Percentiles rank a stretch among this genome's conserved stretches.
Conservation (phyloP, 2,888 invertebrate genomes). For the Latrodectus elegans region DNA sequence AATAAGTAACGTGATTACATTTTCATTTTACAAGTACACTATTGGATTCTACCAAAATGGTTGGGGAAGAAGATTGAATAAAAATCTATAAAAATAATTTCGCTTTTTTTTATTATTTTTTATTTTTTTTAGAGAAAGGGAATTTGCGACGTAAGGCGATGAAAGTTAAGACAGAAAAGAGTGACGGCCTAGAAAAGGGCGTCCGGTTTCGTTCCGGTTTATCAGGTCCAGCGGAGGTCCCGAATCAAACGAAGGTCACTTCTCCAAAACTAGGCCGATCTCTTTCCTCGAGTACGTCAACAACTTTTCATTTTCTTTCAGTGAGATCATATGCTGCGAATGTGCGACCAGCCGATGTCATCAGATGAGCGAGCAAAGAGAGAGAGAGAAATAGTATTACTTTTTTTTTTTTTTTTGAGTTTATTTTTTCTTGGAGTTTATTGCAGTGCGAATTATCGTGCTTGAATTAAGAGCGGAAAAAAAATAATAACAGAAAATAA, state of each 20-base stretch:
- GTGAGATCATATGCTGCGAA: conserved; percentile 23
- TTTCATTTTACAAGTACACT: too few species aligned
- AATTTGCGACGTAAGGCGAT: background rate
- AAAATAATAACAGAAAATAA: background rate
- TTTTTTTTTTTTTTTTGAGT: background rate
- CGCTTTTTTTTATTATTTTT: background rate
- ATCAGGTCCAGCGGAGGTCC: conserved; percentile 51
- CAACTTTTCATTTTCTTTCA: conserved; percentile 26
- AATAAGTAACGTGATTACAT: too few species aligned
- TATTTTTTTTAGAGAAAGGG: background rate
- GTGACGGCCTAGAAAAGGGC: conserved; percentile 63
- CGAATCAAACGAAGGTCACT: conserved; percentile 24
- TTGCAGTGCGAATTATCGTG: conserved; percentile 14
- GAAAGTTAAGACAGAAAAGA: conserved; percentile 9
- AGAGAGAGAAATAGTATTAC: background rate
- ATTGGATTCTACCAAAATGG: too few species aligned
- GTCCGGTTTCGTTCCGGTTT: conserved; percentile 66
- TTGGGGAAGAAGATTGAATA: too few species aligned
- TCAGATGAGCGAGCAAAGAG: conserved; percentile 4
- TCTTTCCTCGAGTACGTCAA: conserved; percentile 53
- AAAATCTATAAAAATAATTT: background rate
- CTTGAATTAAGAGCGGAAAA: conserved; percentile 7
- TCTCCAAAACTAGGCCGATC: conserved; percentile 58
- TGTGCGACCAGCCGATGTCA: conserved; percentile 18
- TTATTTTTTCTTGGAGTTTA: conserved; percentile 2